A percentile compares a stretch with the other conserved stretches of the same genome.
Conservation (phyloP, 2,797 vertebrate species). For the Poeciliopsis presidionis region DNA sequence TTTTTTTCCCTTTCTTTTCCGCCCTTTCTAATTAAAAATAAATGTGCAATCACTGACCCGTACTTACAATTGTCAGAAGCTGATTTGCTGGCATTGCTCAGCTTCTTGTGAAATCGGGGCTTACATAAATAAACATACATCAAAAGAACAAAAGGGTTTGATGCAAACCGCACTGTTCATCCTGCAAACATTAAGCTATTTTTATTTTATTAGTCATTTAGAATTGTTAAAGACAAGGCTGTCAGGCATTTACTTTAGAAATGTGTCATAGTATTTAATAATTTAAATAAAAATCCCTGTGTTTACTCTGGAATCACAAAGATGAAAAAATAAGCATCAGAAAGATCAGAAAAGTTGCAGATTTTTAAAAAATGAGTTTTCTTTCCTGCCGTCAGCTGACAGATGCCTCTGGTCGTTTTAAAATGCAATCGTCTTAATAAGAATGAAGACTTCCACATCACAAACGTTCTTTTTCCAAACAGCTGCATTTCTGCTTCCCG, state of each 20-base stretch:
- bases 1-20: conserved; percentile 28
- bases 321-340: not conserved
- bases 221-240: not conserved
- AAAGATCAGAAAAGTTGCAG: not conserved
- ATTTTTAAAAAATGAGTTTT: not conserved
- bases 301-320: not conserved
- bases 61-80: conserved; percentile 28
- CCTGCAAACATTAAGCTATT: not conserved
- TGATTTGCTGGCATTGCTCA: conserved; percentile 18
- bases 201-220: not conserved
- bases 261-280: not conserved
- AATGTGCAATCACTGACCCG: conserved; percentile 43
- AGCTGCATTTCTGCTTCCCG: not conserved
- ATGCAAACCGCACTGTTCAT: not conserved
- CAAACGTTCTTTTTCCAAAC: not conserved
- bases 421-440: not conserved
- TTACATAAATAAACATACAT: conserved; percentile 20
- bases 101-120: conserved; percentile 21
- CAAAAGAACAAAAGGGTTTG: not conserved
- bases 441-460: not conserved
- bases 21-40: conserved; percentile 43
- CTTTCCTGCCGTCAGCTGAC: not conserved
- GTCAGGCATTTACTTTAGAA: not conserved
- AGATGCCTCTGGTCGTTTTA: not conserved
- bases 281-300: not conserved